Conservation (phyloP, 2,888 invertebrate species). For the Diabrotica balteata region DNA sequence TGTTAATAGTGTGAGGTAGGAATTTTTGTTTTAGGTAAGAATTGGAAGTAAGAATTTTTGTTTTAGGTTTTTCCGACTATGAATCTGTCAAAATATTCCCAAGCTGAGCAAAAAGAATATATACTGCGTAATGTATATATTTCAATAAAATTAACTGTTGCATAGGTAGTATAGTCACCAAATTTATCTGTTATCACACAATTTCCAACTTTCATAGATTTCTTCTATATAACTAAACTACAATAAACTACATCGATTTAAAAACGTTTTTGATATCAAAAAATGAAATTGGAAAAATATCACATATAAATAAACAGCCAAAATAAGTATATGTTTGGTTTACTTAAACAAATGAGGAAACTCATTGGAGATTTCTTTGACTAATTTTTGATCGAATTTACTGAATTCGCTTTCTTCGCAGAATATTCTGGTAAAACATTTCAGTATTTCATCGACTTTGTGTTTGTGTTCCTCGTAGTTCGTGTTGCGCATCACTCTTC, state of each 20-base stretch:
- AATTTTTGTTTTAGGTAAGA: no score
- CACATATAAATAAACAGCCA: conserved; percentile 29
- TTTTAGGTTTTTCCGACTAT: no score
- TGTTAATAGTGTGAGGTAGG: no score
- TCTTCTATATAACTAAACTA: no score
- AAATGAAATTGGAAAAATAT: conserved; percentile 23
- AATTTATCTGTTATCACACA: no score
- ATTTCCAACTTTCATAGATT: no score
- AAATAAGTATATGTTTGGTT: conserved; percentile 27
- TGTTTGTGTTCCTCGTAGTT: conserved; percentile 82
- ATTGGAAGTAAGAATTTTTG: no score
- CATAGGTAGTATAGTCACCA: no score
- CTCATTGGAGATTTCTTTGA: conserved; percentile 83
- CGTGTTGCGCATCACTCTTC: conserved; percentile 81
- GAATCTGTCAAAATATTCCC: no score
- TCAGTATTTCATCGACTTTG: conserved; percentile 80
- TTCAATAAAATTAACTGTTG: neutral
- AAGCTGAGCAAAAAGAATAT: no score
- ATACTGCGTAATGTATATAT: no score
- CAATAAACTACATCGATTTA: neutral
- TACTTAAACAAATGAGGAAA: conserved; percentile 79
- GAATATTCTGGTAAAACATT: conserved; percentile 86
- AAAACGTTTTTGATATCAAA: conserved; percentile 12
- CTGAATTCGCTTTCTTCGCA: conserved; percentile 82
- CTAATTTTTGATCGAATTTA: conserved; percentile 77